A percentile compares a stretch with the other conserved stretches of the same genome.
Conservation (phyloP, 2,113 vertebrate species). For the Craseonycteris thonglongyai region DNA sequence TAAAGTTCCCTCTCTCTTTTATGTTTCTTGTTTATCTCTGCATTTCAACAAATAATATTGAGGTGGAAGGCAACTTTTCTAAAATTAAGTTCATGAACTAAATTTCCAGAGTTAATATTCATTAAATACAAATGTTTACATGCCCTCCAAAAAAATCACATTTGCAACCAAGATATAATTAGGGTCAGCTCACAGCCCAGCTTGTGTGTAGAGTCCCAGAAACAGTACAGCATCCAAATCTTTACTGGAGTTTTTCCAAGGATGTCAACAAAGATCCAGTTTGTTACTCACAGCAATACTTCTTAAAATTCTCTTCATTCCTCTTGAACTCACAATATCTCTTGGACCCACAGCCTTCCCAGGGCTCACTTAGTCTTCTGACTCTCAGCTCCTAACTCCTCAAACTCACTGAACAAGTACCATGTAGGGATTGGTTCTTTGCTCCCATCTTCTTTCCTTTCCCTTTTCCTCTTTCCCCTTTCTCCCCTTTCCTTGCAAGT, state of each 20-base stretch:
- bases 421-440: not conserved
- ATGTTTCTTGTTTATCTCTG: not conserved
- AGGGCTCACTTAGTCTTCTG: not conserved
- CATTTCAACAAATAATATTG: not conserved
- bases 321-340: not conserved
- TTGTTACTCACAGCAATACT: not conserved
- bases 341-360: not conserved
- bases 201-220: not conserved
- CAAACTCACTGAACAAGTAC: not conserved
- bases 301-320: slow-evolving; percentile 29
- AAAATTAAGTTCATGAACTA: not conserved
- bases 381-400: not conserved
- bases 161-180: not conserved
- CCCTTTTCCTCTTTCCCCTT: not conserved
- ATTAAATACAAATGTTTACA: not conserved
- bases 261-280: not conserved
- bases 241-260: not conserved
- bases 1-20: not conserved
- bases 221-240: not conserved
- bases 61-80: not conserved
- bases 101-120: not conserved
- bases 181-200: not conserved
- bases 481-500: not conserved
- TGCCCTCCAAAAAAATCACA: not conserved
- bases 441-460: not conserved